Percentiles rank a stretch among this genome's conserved stretches.
Evolutionary conservation across 2,113 vertebrate species (phyloP).

Genomic region (Menura novaehollandiae): DNA sequence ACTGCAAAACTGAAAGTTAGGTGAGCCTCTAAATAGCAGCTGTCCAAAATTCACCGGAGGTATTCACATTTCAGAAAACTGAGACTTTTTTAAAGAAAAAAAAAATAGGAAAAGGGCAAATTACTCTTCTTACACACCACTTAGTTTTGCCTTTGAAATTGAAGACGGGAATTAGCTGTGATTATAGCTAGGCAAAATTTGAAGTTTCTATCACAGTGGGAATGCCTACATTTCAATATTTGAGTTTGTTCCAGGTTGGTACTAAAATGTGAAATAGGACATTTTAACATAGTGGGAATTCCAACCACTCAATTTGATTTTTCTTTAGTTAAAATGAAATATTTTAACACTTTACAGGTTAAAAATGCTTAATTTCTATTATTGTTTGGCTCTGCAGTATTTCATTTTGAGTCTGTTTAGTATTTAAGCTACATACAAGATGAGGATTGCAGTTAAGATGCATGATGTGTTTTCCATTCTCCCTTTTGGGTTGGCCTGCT

Average conservation of each 20-base stretch:
- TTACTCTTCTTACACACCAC: neutral
- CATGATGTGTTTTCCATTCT: neutral
- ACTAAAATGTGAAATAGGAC: neutral
- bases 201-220: neutral
- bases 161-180: neutral
- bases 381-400: neutral
- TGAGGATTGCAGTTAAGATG: neutral
- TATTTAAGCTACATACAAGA: neutral
- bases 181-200: neutral
- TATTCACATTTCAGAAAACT: neutral
- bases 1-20: neutral
- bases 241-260: neutral
- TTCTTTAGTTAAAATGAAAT: neutral
- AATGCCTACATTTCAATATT: neutral
- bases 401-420: neutral
- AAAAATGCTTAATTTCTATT: neutral
- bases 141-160: constrained; percentile 12
- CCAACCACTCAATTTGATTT: neutral
- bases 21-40: neutral
- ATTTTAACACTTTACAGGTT: neutral
- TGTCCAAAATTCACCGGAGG: neutral
- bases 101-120: neutral
- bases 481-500: constrained; percentile 7
- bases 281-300: neutral
- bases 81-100: neutral